Evolutionary conservation across 2,113 vertebrate species (phyloP).

Genomic region (Erinaceus europaeus): DNA sequence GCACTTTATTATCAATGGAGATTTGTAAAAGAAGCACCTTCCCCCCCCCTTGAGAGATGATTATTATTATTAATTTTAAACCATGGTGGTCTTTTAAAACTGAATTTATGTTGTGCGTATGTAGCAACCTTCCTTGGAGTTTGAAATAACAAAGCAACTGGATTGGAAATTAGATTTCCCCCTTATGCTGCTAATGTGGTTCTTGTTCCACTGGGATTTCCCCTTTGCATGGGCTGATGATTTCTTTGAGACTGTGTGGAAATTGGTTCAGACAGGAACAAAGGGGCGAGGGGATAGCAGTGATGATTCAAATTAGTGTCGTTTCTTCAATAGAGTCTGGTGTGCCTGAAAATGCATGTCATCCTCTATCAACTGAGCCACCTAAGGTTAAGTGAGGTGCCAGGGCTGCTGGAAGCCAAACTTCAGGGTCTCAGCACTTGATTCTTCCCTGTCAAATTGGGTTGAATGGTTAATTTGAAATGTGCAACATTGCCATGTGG

Average conservation of each 20-base stretch:
- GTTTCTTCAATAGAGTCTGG: conserved; percentile 48
- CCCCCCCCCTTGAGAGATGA: conserved; percentile 45
- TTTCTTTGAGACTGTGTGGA: conserved; percentile 76
- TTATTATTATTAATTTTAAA: conserved; percentile 62
- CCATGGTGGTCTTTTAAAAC: conserved; percentile 57
- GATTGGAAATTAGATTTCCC: conserved; percentile 74
- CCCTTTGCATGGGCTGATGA: conserved; percentile 72
- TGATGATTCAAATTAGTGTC: conserved; percentile 75
- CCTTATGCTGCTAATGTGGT: conserved; percentile 67
- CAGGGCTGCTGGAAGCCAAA: conserved; percentile 37
- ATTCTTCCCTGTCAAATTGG: conserved; percentile 44
- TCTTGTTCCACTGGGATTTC: conserved; percentile 68
- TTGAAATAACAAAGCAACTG: conserved; percentile 72
- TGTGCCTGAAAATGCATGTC: conserved; percentile 28
- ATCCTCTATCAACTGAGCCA: background rate
- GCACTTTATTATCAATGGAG: conserved; percentile 41
- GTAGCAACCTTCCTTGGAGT: conserved; percentile 71
- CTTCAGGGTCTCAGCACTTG: background rate
- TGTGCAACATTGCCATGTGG: background rate
- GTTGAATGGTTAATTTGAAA: conserved; percentile 59
- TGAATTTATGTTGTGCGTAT: conserved; percentile 71
- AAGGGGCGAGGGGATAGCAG: conserved; percentile 64
- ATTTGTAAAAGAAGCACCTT: conserved; percentile 51
- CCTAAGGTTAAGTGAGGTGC: conserved; percentile 54
- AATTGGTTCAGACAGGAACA: conserved; percentile 78